A percentile compares a stretch with the other conserved stretches of the same genome.
Evolutionary conservation across 2,888 invertebrate genomes (phyloP).

Genomic region (Molanna angustata): DNA sequence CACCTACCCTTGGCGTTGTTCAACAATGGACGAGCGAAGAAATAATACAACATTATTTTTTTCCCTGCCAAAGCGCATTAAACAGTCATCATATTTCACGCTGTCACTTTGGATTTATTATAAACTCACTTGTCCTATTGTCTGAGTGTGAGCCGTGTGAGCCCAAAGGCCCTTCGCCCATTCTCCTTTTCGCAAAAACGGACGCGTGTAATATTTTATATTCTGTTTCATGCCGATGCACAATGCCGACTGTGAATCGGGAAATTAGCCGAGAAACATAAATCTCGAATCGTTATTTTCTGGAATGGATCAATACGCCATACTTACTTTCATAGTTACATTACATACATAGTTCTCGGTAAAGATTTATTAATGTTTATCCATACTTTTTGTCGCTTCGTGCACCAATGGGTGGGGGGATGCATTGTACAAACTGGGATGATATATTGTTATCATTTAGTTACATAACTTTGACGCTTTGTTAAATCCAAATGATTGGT

Average conservation of each 20-base stretch:
- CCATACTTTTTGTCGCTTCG: too few relatives aligned
- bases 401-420: too few relatives aligned
- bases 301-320: conserved; percentile 9
- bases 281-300: conserved; percentile 6
- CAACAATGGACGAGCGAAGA: conserved; percentile 3
- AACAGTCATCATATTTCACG: conserved; percentile 30
- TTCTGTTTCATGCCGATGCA: background rate
- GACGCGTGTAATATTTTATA: conserved; percentile 12
- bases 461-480: too few relatives aligned
- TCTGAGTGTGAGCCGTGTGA: too few relatives aligned
- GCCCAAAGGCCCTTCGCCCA: too few relatives aligned
- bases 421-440: too few relatives aligned
- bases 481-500: too few relatives aligned
- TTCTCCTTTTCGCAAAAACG: conserved; percentile 9
- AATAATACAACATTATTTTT: too few relatives aligned
- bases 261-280: conserved; percentile 21
- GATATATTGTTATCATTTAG: too few relatives aligned
- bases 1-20: background rate
- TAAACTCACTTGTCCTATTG: conserved; percentile 12
- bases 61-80: conserved; percentile 20
- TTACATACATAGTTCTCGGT: too few relatives aligned
- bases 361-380: conserved; percentile 19
- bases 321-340: too few relatives aligned
- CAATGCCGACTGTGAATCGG: too few relatives aligned
- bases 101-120: conserved; percentile 28